Evolutionary conservation across 2,113 vertebrate species (phyloP).

Genomic region (Austrofundulus limnaeus): DNA sequence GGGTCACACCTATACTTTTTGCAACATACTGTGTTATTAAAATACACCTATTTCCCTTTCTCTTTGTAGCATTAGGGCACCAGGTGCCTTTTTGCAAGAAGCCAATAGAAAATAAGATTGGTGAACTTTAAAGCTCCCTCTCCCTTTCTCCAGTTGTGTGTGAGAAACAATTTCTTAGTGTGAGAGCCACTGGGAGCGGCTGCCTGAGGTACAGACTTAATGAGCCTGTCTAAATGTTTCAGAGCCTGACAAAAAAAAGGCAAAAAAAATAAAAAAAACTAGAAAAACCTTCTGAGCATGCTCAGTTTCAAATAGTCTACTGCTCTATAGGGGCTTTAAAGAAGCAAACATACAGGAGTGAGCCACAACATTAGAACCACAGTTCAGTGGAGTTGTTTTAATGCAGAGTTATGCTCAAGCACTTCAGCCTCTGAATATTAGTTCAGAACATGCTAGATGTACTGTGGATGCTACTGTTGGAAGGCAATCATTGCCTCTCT

Average conservation of each 20-base stretch:
- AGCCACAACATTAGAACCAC: not conserved
- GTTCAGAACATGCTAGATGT: too few species aligned
- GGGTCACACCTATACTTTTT: conserved; percentile 34
- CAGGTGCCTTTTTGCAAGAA: conserved; percentile 52
- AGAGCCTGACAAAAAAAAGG: conserved; percentile 52
- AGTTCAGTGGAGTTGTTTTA: not conserved
- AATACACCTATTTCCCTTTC: conserved; percentile 33
- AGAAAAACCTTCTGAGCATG: conserved; percentile 36
- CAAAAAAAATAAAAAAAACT: too few species aligned
- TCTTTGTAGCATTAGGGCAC: conserved; percentile 42
- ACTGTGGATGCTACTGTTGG: too few species aligned
- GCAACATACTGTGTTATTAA: conserved; percentile 20
- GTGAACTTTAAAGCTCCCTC: conserved; percentile 71
- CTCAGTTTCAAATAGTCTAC: conserved; percentile 41
- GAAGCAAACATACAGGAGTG: conserved; percentile 19
- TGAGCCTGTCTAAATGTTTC: conserved; percentile 72
- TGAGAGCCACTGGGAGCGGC: conserved; percentile 62
- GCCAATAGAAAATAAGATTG: conserved; percentile 48
- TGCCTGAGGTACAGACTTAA: conserved; percentile 69
- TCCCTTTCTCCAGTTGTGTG: conserved; percentile 63
- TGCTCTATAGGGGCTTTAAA: conserved; percentile 13
- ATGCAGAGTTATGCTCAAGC: not conserved
- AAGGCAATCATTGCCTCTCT: too few species aligned
- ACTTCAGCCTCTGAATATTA: not conserved
- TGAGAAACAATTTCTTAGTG: conserved; percentile 64